Evolutionary conservation across 2,888 invertebrate species (phyloP).

Genomic region (Drosophila vallismaia): DNA sequence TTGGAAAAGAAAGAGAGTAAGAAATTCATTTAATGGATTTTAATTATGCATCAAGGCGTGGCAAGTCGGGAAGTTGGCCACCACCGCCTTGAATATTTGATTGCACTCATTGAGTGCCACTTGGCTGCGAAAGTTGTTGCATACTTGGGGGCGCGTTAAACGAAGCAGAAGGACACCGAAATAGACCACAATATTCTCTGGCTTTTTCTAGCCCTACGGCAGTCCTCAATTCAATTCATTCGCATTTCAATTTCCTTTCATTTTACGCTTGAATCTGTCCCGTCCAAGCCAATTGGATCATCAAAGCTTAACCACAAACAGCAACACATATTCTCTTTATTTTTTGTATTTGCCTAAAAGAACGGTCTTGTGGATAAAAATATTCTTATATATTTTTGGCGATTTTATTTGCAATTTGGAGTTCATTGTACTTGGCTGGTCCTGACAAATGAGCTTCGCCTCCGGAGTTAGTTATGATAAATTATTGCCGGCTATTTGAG

Average conservation of each 20-base stretch:
- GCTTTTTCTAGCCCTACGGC: constrained; percentile 26
- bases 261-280: constrained; percentile 65
- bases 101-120: constrained; percentile 59
- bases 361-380: background rate
- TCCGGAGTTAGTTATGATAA: constrained; percentile 68
- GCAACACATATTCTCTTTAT: constrained; percentile 19
- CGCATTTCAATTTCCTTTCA: constrained; percentile 79
- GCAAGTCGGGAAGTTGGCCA: constrained; percentile 55
- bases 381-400: constrained; percentile 17
- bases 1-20: background rate
- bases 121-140: constrained; percentile 66
- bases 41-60: constrained; percentile 72
- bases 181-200: constrained; percentile 15
- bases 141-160: constrained; percentile 67
- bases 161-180: constrained; percentile 61
- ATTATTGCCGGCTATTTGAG: constrained; percentile 58
- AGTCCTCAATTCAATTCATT: constrained; percentile 73
- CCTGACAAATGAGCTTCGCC: constrained; percentile 66
- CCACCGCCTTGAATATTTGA: constrained; percentile 63
- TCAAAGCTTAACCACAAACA: constrained; percentile 68
- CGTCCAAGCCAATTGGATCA: constrained; percentile 55
- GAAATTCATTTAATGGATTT: constrained; percentile 77
- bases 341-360: constrained; percentile 10
- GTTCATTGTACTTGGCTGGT: constrained; percentile 64
- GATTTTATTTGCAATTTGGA: constrained; percentile 30